Percentiles rank a stretch among this genome's conserved stretches.
These are phyloP conservation scores for Hephaestus fuliginosus DNA, from an alignment of 2,797 vertebrate genomes.

Conservation along the genomic window DNA sequence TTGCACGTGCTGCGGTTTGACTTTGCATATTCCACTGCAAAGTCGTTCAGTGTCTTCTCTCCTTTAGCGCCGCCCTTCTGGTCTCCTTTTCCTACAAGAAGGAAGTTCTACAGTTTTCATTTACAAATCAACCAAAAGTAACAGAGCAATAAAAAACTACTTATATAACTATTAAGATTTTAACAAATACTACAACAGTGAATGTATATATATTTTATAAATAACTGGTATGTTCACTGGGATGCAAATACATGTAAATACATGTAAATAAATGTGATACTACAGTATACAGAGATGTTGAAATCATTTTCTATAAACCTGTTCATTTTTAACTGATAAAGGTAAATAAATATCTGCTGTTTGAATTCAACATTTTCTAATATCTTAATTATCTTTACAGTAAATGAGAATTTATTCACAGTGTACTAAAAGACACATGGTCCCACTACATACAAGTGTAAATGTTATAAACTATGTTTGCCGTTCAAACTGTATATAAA, in stretches of 20 bases:
- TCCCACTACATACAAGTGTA: not conserved
- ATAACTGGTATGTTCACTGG: not conserved
- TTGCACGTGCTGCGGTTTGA: slow-evolving; percentile 98
- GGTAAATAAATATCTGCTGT: not conserved
- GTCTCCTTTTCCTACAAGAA: slow-evolving; percentile 87
- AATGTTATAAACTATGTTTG: not conserved
- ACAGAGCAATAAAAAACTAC: not conserved
- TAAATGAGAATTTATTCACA: not conserved
- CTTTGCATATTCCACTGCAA: slow-evolving; percentile 96
- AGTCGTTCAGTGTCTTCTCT: slow-evolving; percentile 92
- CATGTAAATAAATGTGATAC: not conserved
- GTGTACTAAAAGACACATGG: not conserved
- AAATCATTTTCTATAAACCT: not conserved
- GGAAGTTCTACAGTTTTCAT: not conserved
- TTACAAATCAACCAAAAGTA: not conserved
- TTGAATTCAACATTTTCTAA: not conserved
- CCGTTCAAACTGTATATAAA: not conserved
- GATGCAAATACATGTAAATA: not conserved
- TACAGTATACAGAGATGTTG: not conserved
- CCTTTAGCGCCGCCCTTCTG: slow-evolving; percentile 87
- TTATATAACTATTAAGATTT: not conserved
- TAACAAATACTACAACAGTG: not conserved
- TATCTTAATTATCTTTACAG: not conserved
- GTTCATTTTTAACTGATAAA: not conserved
- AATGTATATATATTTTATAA: not conserved